Percentiles rank a stretch among this genome's conserved stretches.
Evolutionary conservation across 2,797 vertebrate genomes (phyloP).

Genomic region (Anabacerthia variegaticeps): DNA sequence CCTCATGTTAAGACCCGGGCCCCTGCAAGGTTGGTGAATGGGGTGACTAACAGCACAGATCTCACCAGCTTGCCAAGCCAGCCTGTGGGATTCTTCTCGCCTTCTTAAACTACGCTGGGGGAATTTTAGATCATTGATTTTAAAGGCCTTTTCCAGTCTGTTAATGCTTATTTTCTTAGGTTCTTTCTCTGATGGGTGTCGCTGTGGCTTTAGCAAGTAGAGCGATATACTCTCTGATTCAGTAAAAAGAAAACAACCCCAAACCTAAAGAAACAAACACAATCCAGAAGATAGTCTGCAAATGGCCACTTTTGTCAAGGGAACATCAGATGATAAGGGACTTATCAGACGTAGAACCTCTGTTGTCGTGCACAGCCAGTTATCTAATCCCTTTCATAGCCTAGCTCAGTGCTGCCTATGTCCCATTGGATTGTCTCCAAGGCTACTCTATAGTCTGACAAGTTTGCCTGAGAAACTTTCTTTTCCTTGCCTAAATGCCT

Average conservation of each 20-base stretch:
- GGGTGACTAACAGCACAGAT: not conserved
- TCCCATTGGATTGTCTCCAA: not conserved
- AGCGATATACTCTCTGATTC: not conserved
- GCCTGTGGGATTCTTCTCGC: not conserved
- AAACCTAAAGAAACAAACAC: not conserved
- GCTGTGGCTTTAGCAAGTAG: not conserved
- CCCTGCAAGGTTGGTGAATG: not conserved
- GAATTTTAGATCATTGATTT: not conserved
- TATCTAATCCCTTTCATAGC: not conserved
- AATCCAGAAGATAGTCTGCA: not conserved
- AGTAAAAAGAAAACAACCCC: not conserved
- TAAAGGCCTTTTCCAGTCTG: not conserved
- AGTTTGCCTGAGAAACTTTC: not conserved
- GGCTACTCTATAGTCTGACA: not conserved
- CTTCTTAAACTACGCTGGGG: not conserved
- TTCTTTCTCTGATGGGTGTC: not conserved
- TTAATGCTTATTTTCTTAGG: not conserved
- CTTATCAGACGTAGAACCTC: not conserved
- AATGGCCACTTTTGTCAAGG: not conserved
- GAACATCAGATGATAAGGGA: not conserved
- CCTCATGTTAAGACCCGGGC: not conserved
- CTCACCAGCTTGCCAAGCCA: fast-evolving
- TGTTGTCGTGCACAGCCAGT: not conserved
- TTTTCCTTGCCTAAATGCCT: not conserved
- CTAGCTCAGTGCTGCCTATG: not conserved